Conservation (phyloP, 2,797 vertebrate genomes). For the Falco cherrug region DNA sequence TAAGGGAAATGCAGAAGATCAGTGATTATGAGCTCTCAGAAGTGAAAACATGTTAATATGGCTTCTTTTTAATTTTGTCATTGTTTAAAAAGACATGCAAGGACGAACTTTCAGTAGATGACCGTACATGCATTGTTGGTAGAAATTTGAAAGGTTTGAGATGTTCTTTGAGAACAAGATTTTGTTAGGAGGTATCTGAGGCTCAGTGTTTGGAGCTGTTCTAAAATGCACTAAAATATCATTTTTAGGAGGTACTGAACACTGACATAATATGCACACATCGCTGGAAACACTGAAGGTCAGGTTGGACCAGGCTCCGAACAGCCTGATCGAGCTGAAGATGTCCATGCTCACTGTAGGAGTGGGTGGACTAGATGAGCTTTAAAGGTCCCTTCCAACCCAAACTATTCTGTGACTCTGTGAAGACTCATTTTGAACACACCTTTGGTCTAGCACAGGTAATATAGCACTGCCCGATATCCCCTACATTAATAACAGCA, state of each 20-base stretch:
- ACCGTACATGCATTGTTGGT: fast-evolving
- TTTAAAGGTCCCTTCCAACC: background rate
- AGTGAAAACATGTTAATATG: background rate
- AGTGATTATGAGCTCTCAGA: background rate
- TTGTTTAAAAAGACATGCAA: fast-evolving
- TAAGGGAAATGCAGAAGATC: background rate
- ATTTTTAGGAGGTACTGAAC: background rate
- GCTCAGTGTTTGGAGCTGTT: background rate
- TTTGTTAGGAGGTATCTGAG: background rate
- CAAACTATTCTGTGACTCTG: background rate
- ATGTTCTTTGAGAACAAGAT: background rate
- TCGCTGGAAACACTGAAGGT: background rate
- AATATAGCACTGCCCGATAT: background rate
- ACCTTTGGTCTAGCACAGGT: background rate
- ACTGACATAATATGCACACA: fast-evolving
- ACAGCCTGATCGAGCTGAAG: background rate
- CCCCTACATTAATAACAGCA: fast-evolving
- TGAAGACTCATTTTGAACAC: background rate
- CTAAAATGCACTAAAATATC: background rate
- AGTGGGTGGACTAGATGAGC: background rate
- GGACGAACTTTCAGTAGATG: background rate
- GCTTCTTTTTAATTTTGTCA: background rate
- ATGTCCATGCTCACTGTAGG: background rate
- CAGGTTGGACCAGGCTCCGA: background rate
- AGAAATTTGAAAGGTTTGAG: background rate